phyloP scores from a whole-genome alignment of 2,888 invertebrate species.

The Stomorhina lunata region DNA sequence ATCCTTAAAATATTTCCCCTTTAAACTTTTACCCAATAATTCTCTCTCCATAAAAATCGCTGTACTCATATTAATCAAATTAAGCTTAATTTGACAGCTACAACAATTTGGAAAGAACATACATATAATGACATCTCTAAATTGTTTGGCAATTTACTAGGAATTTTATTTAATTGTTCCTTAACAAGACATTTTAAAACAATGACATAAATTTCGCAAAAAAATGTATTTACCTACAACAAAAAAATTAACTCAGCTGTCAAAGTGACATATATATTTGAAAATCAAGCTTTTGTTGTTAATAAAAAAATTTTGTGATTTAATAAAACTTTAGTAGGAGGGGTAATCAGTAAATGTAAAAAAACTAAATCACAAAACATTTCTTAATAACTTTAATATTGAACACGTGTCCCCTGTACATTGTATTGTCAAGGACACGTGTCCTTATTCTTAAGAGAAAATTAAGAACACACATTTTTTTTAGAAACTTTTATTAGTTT shows the following conservation, averaged over 20 bases:
- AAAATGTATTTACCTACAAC: not conserved
- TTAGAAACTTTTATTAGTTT: slow-evolving; percentile 52
- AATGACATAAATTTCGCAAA: slow-evolving; percentile 12
- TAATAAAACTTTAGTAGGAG: not conserved
- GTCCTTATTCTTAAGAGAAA: not conserved
- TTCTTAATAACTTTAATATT: slow-evolving; percentile 35
- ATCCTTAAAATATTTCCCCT: not conserved
- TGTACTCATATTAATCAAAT: not conserved
- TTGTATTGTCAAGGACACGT: slow-evolving; percentile 45
- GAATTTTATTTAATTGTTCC: slow-evolving; percentile 21
- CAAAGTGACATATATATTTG: slow-evolving; percentile 46
- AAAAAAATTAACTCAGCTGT: slow-evolving; percentile 19
- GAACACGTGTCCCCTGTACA: slow-evolving; percentile 50
- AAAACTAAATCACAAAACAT: slow-evolving; percentile 9
- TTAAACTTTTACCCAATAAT: too few relatives aligned
- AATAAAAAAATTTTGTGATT: not conserved
- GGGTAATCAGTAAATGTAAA: not conserved
- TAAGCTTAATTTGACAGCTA: slow-evolving; percentile 5
- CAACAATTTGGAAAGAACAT: not conserved
- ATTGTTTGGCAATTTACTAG: not conserved
- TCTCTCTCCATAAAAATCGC: too few relatives aligned
- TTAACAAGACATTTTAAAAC: slow-evolving; percentile 20
- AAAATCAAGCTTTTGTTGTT: slow-evolving; percentile 3
- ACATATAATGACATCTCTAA: not conserved
- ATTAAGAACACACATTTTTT: not conserved